Evolutionary conservation across 2,797 vertebrate species (phyloP).

Genomic region (Nyctalus aviator): DNA sequence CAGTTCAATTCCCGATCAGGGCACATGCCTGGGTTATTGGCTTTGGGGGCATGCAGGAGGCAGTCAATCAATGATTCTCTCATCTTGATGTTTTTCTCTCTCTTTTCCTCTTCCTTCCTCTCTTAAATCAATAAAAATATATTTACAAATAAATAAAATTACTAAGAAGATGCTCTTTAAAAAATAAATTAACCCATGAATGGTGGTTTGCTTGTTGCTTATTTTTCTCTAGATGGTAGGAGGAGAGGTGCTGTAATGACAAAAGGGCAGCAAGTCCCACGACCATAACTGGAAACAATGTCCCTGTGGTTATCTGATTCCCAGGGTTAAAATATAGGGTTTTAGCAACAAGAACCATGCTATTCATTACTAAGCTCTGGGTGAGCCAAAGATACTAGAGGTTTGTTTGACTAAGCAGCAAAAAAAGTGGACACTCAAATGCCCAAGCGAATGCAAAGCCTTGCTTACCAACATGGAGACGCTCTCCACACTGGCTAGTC

Average conservation of each 20-base stretch:
- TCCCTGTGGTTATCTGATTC: accelerated
- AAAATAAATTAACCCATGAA: not conserved
- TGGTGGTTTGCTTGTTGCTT: not conserved
- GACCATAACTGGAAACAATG: not conserved
- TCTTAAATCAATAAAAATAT: no score
- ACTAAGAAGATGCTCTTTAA: no score
- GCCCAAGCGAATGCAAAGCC: not conserved
- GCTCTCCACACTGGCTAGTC: not conserved
- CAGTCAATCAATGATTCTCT: no score
- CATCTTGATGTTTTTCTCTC: no score
- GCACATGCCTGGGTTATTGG: no score
- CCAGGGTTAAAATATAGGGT: not conserved
- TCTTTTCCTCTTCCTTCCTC: no score
- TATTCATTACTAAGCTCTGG: not conserved
- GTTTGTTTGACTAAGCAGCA: not conserved
- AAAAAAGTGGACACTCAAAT: not conserved
- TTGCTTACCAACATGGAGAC: not conserved
- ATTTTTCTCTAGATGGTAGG: not conserved
- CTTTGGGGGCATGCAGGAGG: no score
- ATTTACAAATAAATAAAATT: no score
- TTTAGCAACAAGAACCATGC: not conserved
- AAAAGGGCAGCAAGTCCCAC: not conserved
- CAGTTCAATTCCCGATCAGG: no score
- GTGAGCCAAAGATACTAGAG: not conserved
- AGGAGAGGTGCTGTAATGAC: not conserved